Percentiles rank a stretch among this genome's conserved stretches.
Conservation (phyloP, 64 coral and sea anemone species). For the Trachythela sp. region DNA sequence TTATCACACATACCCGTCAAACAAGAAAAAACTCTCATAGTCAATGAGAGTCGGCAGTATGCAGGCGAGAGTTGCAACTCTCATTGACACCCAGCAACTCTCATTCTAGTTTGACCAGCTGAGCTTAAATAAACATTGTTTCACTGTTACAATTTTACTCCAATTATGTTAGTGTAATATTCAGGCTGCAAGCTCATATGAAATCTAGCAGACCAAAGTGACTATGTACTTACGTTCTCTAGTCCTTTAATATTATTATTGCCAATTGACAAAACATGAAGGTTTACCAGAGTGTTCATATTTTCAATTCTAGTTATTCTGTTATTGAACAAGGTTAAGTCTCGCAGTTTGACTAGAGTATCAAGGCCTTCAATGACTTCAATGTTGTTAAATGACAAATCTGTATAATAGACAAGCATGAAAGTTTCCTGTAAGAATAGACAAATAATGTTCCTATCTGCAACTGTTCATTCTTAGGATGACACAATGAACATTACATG, state of each 20-base stretch:
- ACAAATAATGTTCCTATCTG: too few relatives aligned
- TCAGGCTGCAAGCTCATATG: not conserved
- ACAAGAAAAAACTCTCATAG: too few relatives aligned
- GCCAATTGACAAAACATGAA: constrained; percentile 97
- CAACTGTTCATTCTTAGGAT: too few relatives aligned
- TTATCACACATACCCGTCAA: too few relatives aligned
- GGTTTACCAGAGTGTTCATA: constrained; percentile 73
- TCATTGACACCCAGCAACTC: too few relatives aligned
- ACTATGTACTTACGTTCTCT: constrained; percentile 74
- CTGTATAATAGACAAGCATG: not conserved
- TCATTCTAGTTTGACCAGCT: too few relatives aligned
- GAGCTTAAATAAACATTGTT: too few relatives aligned
- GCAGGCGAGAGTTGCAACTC: too few relatives aligned
- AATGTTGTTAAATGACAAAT: constrained; percentile 99
- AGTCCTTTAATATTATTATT: constrained; percentile 92
- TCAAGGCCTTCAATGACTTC: constrained; percentile 90
- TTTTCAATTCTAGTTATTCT: constrained; percentile 96
- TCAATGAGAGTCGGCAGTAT: too few relatives aligned
- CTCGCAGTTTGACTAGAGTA: constrained; percentile 80
- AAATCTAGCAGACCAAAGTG: not conserved
- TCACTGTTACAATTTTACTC: too few relatives aligned
- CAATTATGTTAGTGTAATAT: not conserved
- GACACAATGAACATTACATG: too few relatives aligned
- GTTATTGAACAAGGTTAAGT: constrained; percentile 92
- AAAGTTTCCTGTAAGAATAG: not conserved